Evolutionary conservation across 2,888 invertebrate species (phyloP).

Genomic region (Perizoma affinitatum): DNA sequence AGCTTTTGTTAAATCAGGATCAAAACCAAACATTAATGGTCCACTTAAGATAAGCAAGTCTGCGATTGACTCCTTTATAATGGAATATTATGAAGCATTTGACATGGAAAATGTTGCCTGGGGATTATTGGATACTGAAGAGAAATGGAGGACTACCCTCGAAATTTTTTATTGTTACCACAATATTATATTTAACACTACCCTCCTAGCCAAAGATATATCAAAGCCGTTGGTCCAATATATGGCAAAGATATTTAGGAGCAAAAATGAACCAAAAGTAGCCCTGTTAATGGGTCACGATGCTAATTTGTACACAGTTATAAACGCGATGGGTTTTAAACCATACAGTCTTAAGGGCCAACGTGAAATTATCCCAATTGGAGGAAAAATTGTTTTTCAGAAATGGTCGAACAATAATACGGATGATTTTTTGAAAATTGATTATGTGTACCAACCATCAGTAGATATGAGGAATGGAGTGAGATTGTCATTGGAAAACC

Average conservation of each 20-base stretch:
- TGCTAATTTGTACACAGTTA: slow-evolving; percentile 66
- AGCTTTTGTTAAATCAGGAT: slow-evolving; percentile 49
- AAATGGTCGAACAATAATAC: slow-evolving; percentile 59
- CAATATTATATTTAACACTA: slow-evolving; percentile 65
- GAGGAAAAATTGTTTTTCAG: slow-evolving; percentile 73
- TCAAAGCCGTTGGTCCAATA: slow-evolving; percentile 60
- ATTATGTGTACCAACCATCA: slow-evolving; percentile 67
- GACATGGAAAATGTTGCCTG: slow-evolving; percentile 62
- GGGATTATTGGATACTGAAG: slow-evolving; percentile 52
- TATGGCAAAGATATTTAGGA: slow-evolving; percentile 55
- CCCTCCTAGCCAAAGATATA: slow-evolving; percentile 65
- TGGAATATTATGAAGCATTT: slow-evolving; percentile 74
- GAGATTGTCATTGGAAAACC: slow-evolving; percentile 52
- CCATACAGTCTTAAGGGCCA: slow-evolving; percentile 56
- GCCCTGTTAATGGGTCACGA: slow-evolving; percentile 72
- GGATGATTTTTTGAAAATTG: slow-evolving; percentile 55
- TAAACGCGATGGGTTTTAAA: slow-evolving; percentile 59
- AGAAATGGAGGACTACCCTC: slow-evolving; percentile 58
- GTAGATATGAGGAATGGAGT: slow-evolving; percentile 59
- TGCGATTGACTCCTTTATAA: slow-evolving; percentile 69
- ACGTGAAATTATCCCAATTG: slow-evolving; percentile 60
- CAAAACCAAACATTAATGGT: slow-evolving; percentile 63
- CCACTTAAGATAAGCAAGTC: slow-evolving; percentile 71
- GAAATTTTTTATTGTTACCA: slow-evolving; percentile 62
- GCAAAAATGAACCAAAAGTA: slow-evolving; percentile 50